A percentile compares a stretch with the other conserved stretches of the same genome.
These are phyloP conservation scores for Leuciscus idus DNA, from an alignment of 2,113 vertebrate species.

Conservation along the genomic window DNA sequence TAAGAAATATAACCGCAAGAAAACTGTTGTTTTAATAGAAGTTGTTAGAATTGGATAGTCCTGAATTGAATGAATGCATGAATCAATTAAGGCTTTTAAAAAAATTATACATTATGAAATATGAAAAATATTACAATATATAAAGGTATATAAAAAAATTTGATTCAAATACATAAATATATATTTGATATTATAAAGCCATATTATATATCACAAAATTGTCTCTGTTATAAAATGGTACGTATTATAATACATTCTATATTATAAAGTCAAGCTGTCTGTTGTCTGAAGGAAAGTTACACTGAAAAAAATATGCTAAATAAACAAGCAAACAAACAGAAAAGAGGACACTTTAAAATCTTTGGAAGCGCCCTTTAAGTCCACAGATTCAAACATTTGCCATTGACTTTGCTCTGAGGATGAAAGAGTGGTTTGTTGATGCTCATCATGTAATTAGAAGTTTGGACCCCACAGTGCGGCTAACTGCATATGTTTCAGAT, in stretches of 20 bases:
- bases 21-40: not conserved
- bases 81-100: not conserved
- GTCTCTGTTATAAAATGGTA: not conserved
- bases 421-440: slow-evolving; percentile 25
- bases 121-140: too few species aligned
- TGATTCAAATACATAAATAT: not conserved
- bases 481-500: slow-evolving; percentile 50
- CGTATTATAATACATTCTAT: not conserved
- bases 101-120: too few species aligned
- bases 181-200: not conserved
- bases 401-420: slow-evolving; percentile 9
- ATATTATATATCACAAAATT: not conserved
- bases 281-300: not conserved
- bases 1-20: slow-evolving; percentile 64
- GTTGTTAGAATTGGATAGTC: not conserved
- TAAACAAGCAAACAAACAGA: not conserved
- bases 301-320: not conserved
- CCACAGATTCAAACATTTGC: not conserved
- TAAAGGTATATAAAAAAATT: not conserved
- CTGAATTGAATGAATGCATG: not conserved
- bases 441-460: slow-evolving; percentile 46
- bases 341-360: not conserved
- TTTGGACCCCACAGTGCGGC: slow-evolving; percentile 36
- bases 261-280: not conserved
- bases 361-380: slow-evolving; percentile 12